Evolutionary conservation across 2,888 invertebrate species (phyloP).

Genomic region (Apamea crenata): DNA sequence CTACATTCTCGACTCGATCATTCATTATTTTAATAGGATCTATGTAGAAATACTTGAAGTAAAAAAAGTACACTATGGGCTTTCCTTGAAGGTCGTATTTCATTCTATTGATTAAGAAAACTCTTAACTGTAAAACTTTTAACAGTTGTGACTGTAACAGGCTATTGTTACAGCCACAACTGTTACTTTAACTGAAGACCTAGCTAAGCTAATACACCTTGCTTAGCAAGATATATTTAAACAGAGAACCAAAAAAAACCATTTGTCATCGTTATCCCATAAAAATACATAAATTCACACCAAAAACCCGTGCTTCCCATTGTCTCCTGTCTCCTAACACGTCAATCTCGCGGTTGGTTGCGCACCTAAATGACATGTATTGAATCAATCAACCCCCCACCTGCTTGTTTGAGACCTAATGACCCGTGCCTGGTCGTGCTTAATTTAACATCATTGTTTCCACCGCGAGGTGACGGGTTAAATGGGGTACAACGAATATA

Average conservation of each 20-base stretch:
- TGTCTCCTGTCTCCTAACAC: slow-evolving; percentile 50
- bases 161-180: too few relatives aligned
- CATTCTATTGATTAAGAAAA: background rate
- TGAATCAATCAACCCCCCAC: slow-evolving; percentile 83
- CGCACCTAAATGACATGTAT: slow-evolving; percentile 73
- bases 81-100: background rate
- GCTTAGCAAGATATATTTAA: background rate
- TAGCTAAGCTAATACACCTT: too few relatives aligned
- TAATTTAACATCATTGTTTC: slow-evolving; percentile 81
- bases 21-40: background rate
- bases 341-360: slow-evolving; percentile 70
- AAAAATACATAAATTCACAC: slow-evolving; percentile 30
- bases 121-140: too few relatives aligned
- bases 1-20: background rate
- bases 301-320: slow-evolving; percentile 21
- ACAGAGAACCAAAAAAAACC: background rate
- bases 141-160: too few relatives aligned
- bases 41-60: background rate
- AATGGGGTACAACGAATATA: slow-evolving; percentile 62
- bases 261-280: background rate
- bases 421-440: slow-evolving; percentile 81
- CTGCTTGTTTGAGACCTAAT: slow-evolving; percentile 76
- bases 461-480: slow-evolving; percentile 72
- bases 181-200: background rate
- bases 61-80: background rate